phyloP scores from a whole-genome alignment of 2,113 vertebrate genomes.

The Talpa occidentalis region DNA sequence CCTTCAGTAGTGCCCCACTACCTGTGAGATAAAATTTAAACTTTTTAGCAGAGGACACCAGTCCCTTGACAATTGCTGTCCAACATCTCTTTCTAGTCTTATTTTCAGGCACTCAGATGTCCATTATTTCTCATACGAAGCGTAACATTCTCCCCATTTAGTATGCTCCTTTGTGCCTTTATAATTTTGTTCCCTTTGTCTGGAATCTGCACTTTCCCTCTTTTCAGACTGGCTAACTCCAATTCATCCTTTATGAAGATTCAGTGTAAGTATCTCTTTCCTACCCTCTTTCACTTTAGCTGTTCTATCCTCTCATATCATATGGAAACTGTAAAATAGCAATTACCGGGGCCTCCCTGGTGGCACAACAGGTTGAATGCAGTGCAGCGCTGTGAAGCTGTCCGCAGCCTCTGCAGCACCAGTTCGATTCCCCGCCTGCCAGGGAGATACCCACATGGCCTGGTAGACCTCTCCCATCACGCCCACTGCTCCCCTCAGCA shows the following conservation, averaged over 20 bases:
- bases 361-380: no score
- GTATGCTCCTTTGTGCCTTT: background rate
- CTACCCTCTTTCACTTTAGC: constrained; percentile 10
- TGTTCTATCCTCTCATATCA: background rate
- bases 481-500: no score
- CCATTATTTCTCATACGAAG: background rate
- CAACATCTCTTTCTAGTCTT: background rate
- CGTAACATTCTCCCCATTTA: background rate
- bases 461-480: no score
- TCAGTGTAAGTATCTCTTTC: background rate
- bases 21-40: background rate
- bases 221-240: background rate
- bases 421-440: no score
- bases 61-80: background rate
- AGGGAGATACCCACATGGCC: no score
- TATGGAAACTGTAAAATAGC: background rate
- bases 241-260: constrained; percentile 8
- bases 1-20: background rate
- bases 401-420: no score
- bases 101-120: background rate
- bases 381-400: no score
- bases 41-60: background rate
- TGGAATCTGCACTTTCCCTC: background rate
- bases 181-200: background rate
- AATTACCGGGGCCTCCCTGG: no score